Evolutionary conservation across 92 coral and sea anemone genomes (phyloP).

Genomic region (Muricea muricata): DNA sequence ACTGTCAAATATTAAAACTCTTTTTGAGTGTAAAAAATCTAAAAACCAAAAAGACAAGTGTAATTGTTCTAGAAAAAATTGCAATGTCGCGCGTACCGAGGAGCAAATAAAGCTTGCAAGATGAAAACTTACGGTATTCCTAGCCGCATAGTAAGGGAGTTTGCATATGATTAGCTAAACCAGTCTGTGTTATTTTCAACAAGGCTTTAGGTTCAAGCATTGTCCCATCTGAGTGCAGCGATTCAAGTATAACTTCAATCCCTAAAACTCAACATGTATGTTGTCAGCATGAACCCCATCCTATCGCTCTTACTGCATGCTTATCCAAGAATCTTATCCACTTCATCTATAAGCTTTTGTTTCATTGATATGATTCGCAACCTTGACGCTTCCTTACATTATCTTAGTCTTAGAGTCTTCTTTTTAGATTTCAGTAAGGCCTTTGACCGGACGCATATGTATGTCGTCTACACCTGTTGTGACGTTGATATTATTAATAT

Average conservation of each 20-base stretch:
- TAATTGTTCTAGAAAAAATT: too few relatives aligned
- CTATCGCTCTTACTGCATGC: constrained; percentile 22
- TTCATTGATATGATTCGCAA: constrained; percentile 38
- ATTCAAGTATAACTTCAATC: background rate
- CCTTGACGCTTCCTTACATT: constrained; percentile 38
- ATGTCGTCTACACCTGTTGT: too few relatives aligned
- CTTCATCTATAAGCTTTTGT: constrained; percentile 1
- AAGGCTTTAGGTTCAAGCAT: constrained; percentile 12
- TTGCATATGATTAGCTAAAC: constrained; percentile 43
- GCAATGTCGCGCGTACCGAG: too few relatives aligned
- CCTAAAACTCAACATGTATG: constrained; percentile 9
- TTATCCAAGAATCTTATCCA: constrained; percentile 9
- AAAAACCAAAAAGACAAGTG: too few relatives aligned
- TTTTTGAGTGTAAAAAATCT: too few relatives aligned
- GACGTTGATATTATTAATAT: too few relatives aligned
- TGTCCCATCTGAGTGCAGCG: constrained; percentile 10
- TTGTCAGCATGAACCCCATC: constrained; percentile 8
- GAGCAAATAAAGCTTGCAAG: too few relatives aligned
- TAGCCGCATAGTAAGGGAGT: constrained; percentile 15
- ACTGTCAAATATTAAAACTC: too few relatives aligned
- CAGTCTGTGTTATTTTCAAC: constrained; percentile 15
- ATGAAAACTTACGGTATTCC: constrained; percentile 38
- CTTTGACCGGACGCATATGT: constrained; percentile 17
- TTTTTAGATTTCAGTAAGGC: constrained; percentile 36
- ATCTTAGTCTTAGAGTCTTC: constrained; percentile 34